Evolutionary conservation across 1,140 invertebrate species (phyloP), one percentile per base, ranked within the genome.

Genomic region (Gryon sp.): DNA sequence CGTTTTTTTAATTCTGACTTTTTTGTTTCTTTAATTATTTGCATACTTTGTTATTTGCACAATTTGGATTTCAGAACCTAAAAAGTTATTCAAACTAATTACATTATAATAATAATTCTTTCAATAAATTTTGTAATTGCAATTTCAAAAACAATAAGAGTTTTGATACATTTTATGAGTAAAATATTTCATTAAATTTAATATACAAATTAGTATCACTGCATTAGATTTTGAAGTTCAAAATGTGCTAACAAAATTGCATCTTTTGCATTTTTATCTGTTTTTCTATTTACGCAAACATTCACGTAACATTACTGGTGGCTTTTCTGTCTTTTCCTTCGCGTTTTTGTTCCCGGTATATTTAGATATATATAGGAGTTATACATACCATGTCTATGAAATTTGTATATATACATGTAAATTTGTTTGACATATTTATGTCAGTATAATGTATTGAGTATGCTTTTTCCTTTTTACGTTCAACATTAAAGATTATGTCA

Each of bases 401-500:
- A 45, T 63, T 62, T 63, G 18, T 63, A 7, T 24, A 68, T 76
- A 62, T 53, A 63, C 57, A 68, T 55, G 22, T 50, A 74, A 50
- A 65, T 65, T 53, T 8, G 14, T 34, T 55, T 22, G 48, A 48
- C 57, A 63, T 48, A 73, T 55, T 28, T 41, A 43, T 50, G 16
- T 59, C 18, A 48, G 28, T 46, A 76, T 53, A 66, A 19, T 63
- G 45, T 28, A 69, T 38, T 57, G 38, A 62, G 40, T 74, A 77
- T 62, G 72, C 7, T 59, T 45, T 19, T 24, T 43, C 43, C 20
- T 18, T 28, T 65, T 81, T 81, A 84, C 83, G 80, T 81, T 84
- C 79, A 87, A 87, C 83, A 86, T 87, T 84, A 82, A 86, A 79
- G 63, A 78, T 83, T 82, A 82, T 57, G n/a, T 81, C 57, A 38